Evolutionary conservation across 2,797 vertebrate genomes (phyloP).

Genomic region (Saxicola maurus): DNA sequence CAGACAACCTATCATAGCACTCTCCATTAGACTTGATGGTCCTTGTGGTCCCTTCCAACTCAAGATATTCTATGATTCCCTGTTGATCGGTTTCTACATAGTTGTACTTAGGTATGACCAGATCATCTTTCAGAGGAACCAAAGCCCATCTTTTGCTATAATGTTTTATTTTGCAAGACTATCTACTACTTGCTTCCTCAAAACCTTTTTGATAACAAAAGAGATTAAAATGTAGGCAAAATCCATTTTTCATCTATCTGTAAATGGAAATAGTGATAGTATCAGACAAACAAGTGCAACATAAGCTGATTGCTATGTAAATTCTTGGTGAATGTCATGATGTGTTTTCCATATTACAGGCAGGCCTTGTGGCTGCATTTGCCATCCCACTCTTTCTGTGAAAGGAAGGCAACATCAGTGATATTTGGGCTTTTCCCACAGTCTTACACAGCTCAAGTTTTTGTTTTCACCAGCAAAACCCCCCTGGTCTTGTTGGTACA

Average conservation of each 20-base stretch:
- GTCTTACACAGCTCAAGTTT: neutral
- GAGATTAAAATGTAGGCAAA: neutral
- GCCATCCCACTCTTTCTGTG: neutral
- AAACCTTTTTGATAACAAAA: neutral
- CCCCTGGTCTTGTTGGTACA: neutral
- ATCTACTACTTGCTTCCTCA: neutral
- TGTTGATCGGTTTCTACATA: neutral
- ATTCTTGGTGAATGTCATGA: neutral
- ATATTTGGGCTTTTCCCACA: neutral
- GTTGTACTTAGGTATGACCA: neutral
- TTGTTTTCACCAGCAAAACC: neutral
- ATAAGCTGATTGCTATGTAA: neutral
- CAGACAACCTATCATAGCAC: neutral
- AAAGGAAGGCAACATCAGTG: neutral
- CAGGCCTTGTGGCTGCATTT: slow-evolving; percentile 16
- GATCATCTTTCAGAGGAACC: neutral
- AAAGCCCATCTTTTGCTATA: neutral
- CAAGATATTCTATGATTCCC: neutral
- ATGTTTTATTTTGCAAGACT: neutral
- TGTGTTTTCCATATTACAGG: neutral
- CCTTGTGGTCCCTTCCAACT: neutral
- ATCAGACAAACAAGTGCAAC: neutral
- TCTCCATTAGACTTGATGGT: neutral
- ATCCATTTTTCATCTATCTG: neutral
- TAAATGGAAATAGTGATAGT: neutral